Base-by-base conservation (phyloP, 2,888 invertebrate genomes). In the Andrena flavipes region DNA sequence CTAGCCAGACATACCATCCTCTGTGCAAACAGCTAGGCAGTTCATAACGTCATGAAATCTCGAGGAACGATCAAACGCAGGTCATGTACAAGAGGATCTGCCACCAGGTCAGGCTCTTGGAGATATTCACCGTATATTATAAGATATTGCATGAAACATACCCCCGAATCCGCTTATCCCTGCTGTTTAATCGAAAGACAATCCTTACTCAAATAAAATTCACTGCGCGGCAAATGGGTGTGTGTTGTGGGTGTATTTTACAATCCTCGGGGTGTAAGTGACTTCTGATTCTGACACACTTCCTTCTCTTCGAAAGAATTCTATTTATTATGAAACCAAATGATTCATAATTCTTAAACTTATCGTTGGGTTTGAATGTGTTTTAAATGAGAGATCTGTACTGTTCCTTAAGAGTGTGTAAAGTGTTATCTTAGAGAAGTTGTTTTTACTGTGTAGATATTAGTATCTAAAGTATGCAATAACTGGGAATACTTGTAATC, bases 11-110 rank as follows among this genome's bases (percentile, higher is more conserved):
- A 65, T 84, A 79, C 80, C 83, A 90, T 88, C 87, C 80, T 65
- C 64, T 75, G 67, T 86, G 88, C 79, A 87, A 90, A 84, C 88
- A 89, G 71, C 76, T 70, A 56, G 69, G 72, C 72, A 82, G 82
- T 86, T 84, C 88, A 85, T 89, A 85, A 88, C 79, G 70, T 85
- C 79, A 68, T 75, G 84, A 84, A 82, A 80, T 82, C 83, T 76
- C 56, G 56, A 49, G 77, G 70, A 82, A 64, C 82, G 84, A 89
- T 86, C 86, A 89, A 82, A 88, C 80, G 67, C 62, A 20, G 77
- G 10, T 69, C 70, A 65, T 81, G 73, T 81, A 78, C 73, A 73
- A 29, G 48, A 16, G 56, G 70, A 76, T 69, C 59, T 23, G 30
- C 54, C n/a, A 29, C 26, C 48, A 68, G 80, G 54, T 80, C 74